Evolutionary conservation across 2,797 vertebrate genomes (phyloP).

Genomic region (Melopsittacus undulatus): DNA sequence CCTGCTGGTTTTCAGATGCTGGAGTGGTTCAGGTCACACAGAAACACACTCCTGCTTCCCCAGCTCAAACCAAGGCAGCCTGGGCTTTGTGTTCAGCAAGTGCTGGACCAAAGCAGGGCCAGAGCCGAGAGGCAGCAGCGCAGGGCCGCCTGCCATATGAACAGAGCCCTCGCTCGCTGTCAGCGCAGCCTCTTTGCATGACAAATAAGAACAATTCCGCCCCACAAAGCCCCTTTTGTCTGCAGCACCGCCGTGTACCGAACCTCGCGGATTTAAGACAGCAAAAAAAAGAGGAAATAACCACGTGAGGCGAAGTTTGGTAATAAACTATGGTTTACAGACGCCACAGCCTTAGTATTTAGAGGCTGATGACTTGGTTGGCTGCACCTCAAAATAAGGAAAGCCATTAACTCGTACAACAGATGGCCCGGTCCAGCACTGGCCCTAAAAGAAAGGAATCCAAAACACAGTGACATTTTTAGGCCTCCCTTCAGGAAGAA

Average conservation of each 20-base stretch:
- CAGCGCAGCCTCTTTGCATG: slow-evolving; percentile 4
- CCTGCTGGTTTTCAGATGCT: not conserved
- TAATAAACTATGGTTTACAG: slow-evolving; percentile 15
- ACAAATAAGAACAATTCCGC: slow-evolving; percentile 41
- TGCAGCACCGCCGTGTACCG: not conserved
- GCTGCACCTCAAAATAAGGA: slow-evolving; percentile 26
- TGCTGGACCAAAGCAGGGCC: not conserved
- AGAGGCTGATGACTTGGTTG: not conserved
- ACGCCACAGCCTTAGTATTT: not conserved
- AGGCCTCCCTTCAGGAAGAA: not conserved
- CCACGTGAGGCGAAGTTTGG: not conserved
- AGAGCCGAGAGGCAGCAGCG: not conserved
- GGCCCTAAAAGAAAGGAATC: not conserved
- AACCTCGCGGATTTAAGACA: not conserved
- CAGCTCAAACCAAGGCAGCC: not conserved
- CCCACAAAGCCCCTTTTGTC: slow-evolving; percentile 52
- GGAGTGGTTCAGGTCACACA: not conserved
- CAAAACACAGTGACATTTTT: not conserved
- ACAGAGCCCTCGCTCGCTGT: slow-evolving; percentile 5
- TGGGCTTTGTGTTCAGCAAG: not conserved
- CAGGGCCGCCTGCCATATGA: not conserved
- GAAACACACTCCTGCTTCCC: not conserved
- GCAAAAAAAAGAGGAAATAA: not conserved
- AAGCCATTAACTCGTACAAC: slow-evolving; percentile 25
- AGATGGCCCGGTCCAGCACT: not conserved